Evolutionary conservation across 2,888 invertebrate species (phyloP).

Genomic region (Neoitamus cyanurus): DNA sequence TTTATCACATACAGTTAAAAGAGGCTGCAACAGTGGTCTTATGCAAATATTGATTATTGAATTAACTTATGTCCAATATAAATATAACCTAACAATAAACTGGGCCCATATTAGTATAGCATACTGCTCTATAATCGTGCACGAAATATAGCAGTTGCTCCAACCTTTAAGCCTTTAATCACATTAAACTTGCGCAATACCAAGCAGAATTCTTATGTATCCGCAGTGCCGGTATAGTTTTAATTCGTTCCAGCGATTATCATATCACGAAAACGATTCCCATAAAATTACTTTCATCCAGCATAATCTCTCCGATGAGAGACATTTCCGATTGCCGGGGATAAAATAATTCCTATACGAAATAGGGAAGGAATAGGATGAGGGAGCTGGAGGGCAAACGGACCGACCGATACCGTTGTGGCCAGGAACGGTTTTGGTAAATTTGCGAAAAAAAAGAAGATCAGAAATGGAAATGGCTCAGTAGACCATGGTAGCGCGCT

Average conservation of each 20-base stretch:
- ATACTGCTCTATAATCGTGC: no score
- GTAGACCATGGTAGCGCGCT: background rate
- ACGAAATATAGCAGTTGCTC: no score
- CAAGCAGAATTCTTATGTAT: background rate
- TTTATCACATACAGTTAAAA: no score
- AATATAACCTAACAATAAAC: no score
- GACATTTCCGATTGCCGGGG: constrained; percentile 28
- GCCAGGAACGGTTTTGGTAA: background rate
- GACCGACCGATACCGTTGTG: background rate
- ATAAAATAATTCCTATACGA: constrained; percentile 22
- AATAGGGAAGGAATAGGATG: background rate
- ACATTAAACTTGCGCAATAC: background rate
- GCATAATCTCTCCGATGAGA: constrained; percentile 35
- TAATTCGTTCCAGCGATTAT: constrained; percentile 10
- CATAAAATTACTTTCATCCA: constrained; percentile 25
- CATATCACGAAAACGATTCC: constrained; percentile 27
- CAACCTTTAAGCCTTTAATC: no score
- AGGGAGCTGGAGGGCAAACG: background rate
- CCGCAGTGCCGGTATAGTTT: background rate
- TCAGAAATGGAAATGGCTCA: constrained; percentile 22
- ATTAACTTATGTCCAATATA: no score
- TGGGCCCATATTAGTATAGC: no score
- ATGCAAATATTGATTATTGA: no score
- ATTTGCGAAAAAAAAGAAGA: constrained; percentile 6
- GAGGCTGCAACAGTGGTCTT: no score